Percentiles rank a stretch among this genome's conserved stretches.
Evolutionary conservation across 2,888 invertebrate species (phyloP).

Genomic region (Nomada ruficornis): DNA sequence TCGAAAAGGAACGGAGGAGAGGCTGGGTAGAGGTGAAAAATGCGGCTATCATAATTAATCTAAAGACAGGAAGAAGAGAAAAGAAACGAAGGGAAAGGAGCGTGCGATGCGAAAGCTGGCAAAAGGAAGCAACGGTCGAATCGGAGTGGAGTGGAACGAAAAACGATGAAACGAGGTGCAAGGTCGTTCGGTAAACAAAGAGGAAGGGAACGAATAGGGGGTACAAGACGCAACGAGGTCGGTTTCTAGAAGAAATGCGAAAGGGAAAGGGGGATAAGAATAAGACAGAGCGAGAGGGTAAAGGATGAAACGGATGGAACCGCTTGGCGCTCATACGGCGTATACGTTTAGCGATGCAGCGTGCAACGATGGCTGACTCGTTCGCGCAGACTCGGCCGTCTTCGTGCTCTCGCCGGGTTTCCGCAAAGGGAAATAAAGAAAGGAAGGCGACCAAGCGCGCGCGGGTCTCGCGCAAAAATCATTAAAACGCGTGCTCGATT

Average conservation of each 20-base stretch:
- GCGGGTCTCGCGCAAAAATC: constrained; percentile 76
- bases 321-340: constrained; percentile 20
- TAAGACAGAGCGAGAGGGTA: constrained; percentile 10
- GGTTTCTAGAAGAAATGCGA: constrained; percentile 30
- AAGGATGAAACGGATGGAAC: constrained; percentile 32
- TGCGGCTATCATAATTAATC: constrained; percentile 3
- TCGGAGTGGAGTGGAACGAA: not conserved
- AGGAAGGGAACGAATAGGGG: constrained; percentile 40
- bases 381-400: constrained; percentile 76
- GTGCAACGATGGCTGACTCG: constrained; percentile 38
- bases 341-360: constrained; percentile 30
- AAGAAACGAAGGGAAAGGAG: not conserved
- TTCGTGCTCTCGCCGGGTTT: constrained; percentile 72
- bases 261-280: constrained; percentile 23
- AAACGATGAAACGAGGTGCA: constrained; percentile 49
- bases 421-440: constrained; percentile 75
- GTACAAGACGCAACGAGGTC: constrained; percentile 6
- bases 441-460: constrained; percentile 70
- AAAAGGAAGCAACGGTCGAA: constrained; percentile 24
- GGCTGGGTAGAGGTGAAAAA: not conserved
- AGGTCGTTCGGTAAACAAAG: constrained; percentile 54
- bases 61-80: constrained; percentile 1
- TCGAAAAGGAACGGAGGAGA: not conserved
- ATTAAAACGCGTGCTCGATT: constrained; percentile 76
- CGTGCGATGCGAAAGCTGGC: not conserved